These are phyloP conservation scores for Riptortus pedestris DNA, from an alignment of 1,140 invertebrate genomes.

Conservation along the genomic window DNA sequence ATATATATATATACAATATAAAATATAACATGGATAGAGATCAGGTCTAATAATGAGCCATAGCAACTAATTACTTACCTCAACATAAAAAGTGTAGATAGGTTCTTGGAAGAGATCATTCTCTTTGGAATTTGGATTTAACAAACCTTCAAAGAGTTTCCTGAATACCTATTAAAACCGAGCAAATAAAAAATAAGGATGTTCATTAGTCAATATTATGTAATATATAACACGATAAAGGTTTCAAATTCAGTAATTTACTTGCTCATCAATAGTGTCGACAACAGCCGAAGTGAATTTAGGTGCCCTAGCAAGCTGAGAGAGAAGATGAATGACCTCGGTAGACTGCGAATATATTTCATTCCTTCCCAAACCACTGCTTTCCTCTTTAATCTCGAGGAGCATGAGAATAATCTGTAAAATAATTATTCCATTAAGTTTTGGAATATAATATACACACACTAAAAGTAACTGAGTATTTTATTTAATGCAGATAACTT, in stretches of 20 bases:
- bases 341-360: background rate
- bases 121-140: slow-evolving; percentile 17
- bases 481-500: too few species aligned
- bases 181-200: background rate
- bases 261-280: background rate
- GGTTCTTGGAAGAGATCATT: slow-evolving; percentile 34
- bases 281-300: background rate
- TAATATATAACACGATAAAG: too few species aligned
- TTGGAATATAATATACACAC: too few species aligned
- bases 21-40: background rate
- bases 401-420: too few species aligned
- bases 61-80: slow-evolving; percentile 18
- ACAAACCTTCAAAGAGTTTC: slow-evolving; percentile 23
- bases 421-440: too few species aligned
- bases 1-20: too few species aligned
- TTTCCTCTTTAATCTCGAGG: too few species aligned
- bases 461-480: too few species aligned
- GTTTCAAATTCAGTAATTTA: too few species aligned
- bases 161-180: slow-evolving; percentile 20
- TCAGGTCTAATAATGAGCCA: background rate
- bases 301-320: background rate
- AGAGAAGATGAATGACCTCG: background rate
- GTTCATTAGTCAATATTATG: background rate
- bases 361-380: too few species aligned
- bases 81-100: slow-evolving; percentile 39